A percentile compares a stretch with the other conserved stretches of the same genome.
Conservation (phyloP, 2,797 vertebrate species). For the Tragopan temminckii region DNA sequence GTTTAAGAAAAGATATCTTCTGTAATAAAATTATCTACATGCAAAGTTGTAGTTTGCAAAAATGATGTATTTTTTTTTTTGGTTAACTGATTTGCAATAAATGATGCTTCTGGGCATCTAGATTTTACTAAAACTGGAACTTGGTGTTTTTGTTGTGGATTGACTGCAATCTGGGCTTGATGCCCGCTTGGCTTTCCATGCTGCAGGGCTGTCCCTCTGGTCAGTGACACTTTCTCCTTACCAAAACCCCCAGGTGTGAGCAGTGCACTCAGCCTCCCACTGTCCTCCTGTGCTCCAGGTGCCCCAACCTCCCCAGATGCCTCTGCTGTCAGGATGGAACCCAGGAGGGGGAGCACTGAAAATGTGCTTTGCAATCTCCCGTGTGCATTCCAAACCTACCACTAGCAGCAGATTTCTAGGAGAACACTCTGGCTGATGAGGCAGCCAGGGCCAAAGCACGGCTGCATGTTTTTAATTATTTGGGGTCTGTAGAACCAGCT, state of each 20-base stretch:
- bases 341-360: neutral
- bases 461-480: neutral
- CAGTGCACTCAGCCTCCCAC: neutral
- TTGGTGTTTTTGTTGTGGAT: neutral
- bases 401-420: neutral
- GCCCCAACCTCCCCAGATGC: neutral
- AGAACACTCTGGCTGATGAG: neutral
- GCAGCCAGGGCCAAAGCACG: neutral
- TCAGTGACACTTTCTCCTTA: neutral
- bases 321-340: neutral
- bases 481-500: neutral
- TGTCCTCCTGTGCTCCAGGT: neutral
- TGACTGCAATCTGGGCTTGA: neutral
- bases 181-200: neutral
- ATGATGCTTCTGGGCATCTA: constrained; percentile 83
- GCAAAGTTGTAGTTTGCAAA: constrained; percentile 90
- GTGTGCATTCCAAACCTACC: accelerated
- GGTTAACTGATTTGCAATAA: constrained; percentile 96
- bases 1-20: constrained; percentile 84
- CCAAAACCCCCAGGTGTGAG: neutral
- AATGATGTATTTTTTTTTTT: constrained; percentile 86
- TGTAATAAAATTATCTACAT: constrained; percentile 85
- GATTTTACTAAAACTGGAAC: constrained; percentile 72
- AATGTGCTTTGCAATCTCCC: accelerated
- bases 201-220: neutral